phyloP scores from a whole-genome alignment of 1,140 invertebrate species.

The Chironomus striatipennis region DNA sequence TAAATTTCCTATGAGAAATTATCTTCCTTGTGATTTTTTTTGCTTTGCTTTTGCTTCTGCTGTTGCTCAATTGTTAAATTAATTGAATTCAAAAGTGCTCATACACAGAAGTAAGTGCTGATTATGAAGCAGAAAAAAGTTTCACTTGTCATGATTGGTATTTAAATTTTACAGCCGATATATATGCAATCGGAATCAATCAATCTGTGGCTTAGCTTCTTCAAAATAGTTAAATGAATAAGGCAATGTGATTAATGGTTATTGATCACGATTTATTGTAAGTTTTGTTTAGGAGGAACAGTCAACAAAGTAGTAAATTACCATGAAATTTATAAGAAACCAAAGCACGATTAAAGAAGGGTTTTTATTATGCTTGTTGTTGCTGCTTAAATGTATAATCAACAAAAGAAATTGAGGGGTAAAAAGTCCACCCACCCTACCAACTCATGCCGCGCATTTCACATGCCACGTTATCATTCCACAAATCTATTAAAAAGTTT shows the following conservation, averaged over 20 bases:
- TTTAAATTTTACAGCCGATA: too few relatives aligned
- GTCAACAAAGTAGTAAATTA: too few relatives aligned
- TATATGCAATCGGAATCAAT: not conserved
- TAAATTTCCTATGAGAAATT: constrained; percentile 3
- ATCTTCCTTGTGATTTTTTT: constrained; percentile 5
- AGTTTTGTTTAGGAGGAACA: too few relatives aligned
- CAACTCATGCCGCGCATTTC: too few relatives aligned
- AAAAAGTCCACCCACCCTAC: not conserved
- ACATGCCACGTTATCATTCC: not conserved
- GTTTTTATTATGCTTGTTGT: not conserved
- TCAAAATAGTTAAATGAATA: too few relatives aligned
- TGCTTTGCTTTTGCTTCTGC: not conserved
- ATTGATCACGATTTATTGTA: too few relatives aligned
- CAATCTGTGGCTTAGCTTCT: not conserved
- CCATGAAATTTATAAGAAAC: too few relatives aligned
- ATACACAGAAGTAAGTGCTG: not conserved
- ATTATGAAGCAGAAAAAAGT: too few relatives aligned
- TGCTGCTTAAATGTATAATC: not conserved
- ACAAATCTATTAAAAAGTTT: constrained; percentile 10
- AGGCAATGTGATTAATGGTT: too few relatives aligned
- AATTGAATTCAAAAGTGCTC: not conserved
- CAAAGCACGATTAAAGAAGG: too few relatives aligned
- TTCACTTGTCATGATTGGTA: too few relatives aligned
- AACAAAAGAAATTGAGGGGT: not conserved
- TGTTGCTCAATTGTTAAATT: not conserved